These are phyloP conservation scores for Neosilurus mollespiculum DNA, from an alignment of 2,797 vertebrate genomes.

Conservation along the genomic window DNA sequence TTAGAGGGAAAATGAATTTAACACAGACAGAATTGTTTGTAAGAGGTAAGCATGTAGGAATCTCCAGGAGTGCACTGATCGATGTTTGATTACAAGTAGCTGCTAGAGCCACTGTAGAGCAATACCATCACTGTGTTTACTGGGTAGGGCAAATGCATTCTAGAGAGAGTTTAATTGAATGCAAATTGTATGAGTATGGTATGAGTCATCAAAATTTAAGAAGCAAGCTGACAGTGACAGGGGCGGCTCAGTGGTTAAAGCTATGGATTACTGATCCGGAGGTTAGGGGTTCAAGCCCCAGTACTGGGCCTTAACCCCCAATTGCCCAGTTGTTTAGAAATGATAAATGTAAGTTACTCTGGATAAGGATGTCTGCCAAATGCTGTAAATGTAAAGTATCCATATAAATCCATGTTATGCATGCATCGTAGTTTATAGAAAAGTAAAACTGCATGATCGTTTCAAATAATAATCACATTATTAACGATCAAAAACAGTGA, in stretches of 20 bases:
- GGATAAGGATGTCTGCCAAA: too few species aligned
- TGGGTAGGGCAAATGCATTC: background rate
- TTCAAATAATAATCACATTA: background rate
- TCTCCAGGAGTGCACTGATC: background rate
- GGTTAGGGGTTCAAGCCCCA: too few species aligned
- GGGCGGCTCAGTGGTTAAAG: too few species aligned
- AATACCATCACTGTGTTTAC: background rate
- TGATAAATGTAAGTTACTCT: too few species aligned
- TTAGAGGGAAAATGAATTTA: background rate
- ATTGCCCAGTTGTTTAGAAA: too few species aligned
- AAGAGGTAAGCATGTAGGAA: background rate
- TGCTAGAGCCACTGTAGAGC: background rate
- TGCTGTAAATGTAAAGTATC: background rate
- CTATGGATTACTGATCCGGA: too few species aligned
- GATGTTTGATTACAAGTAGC: background rate
- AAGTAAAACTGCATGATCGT: background rate
- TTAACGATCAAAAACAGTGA: background rate
- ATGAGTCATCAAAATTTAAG: background rate
- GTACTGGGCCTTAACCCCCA: too few species aligned
- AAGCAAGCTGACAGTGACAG: background rate
- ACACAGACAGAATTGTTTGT: background rate
- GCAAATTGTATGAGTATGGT: background rate
- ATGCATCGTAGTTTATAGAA: too few species aligned
- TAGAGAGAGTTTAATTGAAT: constrained; percentile 1
- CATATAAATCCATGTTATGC: background rate